Evolutionary conservation across 1,140 invertebrate genomes (phyloP).

Genomic region (Diorhabda elongata): DNA sequence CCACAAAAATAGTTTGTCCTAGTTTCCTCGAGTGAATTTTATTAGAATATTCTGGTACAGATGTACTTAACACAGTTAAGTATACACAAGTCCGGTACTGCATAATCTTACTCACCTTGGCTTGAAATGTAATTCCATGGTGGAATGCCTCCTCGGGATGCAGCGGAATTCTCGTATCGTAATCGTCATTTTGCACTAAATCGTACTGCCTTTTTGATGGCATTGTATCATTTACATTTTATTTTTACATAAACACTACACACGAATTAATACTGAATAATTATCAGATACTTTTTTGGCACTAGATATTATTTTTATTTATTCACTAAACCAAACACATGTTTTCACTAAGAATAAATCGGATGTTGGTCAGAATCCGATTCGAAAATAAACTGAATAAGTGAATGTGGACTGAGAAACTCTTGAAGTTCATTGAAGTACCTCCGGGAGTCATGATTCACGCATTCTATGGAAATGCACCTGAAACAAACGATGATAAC

Average conservation of each 20-base stretch:
- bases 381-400: constrained; percentile 19
- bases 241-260: constrained; percentile 6
- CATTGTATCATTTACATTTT: constrained; percentile 51
- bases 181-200: constrained; percentile 90
- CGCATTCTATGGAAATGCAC: not conserved
- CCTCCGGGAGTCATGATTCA: constrained; percentile 14
- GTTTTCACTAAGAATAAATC: constrained; percentile 21
- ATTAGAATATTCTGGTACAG: not conserved
- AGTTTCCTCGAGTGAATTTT: too few species aligned
- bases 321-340: constrained; percentile 15
- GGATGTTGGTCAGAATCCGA: constrained; percentile 13
- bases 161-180: constrained; percentile 87
- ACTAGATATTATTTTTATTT: constrained; percentile 12
- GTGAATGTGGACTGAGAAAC: constrained; percentile 10
- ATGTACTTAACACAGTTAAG: not conserved
- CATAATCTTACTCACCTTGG: constrained; percentile 70
- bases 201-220: constrained; percentile 88
- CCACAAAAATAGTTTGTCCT: too few species aligned
- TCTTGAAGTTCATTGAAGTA: not conserved
- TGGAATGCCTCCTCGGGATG: constrained; percentile 95
- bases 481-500: constrained; percentile 10
- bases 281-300: constrained; percentile 5
- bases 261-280: constrained; percentile 14
- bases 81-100: too few species aligned
- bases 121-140: constrained; percentile 94